Conservation (phyloP, 2,797 vertebrate genomes). For the Vireo griseus region DNA sequence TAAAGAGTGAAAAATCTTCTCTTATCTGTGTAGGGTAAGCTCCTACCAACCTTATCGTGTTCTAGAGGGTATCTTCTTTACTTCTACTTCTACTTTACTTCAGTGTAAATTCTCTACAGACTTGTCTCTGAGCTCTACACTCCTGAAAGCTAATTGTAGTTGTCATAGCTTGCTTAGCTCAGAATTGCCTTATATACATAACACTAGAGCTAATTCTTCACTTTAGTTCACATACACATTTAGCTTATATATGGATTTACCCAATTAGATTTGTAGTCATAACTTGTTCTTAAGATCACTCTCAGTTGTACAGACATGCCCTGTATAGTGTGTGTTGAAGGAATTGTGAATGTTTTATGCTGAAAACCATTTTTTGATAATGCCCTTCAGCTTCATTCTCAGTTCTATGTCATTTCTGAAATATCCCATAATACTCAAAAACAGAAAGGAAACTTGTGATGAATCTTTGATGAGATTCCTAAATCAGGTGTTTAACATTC, state of each 20-base stretch:
- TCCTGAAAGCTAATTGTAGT: background rate
- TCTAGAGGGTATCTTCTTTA: background rate
- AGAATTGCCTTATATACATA: background rate
- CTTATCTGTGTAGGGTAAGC: background rate
- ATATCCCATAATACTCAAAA: background rate
- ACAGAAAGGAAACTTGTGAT: background rate
- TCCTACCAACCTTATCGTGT: background rate
- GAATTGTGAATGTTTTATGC: background rate
- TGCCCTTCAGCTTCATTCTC: background rate
- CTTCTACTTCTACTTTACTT: background rate
- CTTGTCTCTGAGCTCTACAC: background rate
- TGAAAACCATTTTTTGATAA: background rate
- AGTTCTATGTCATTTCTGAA: background rate
- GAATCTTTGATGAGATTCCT: background rate
- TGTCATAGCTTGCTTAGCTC: background rate
- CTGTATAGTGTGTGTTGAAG: rapidly evolving
- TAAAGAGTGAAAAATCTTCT: background rate
- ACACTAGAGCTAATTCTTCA: background rate
- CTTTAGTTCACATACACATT: background rate
- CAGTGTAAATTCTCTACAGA: background rate
- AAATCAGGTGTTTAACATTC: background rate
- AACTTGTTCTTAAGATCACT: background rate
- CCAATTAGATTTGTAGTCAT: background rate
- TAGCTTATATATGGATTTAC: background rate
- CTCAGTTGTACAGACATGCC: background rate